A percentile compares a stretch with the other conserved stretches of the same genome.
These are phyloP conservation scores for Heterodera schachtii DNA, from an alignment of 1,140 invertebrate genomes.

Conservation along the genomic window DNA sequence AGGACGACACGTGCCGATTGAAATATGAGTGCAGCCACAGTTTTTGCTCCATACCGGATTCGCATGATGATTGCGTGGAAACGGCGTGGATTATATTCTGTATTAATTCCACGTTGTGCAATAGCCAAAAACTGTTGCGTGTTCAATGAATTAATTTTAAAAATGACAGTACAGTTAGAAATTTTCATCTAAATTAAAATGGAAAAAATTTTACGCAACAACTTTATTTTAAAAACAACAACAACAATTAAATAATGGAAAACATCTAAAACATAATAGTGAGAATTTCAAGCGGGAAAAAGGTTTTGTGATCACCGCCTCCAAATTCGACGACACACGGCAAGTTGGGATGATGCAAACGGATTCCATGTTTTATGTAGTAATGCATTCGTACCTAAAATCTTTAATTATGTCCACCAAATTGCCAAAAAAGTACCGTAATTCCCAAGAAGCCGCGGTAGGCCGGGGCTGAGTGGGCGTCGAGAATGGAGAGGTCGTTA, in stretches of 20 bases:
- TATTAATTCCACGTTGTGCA: too few relatives aligned
- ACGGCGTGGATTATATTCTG: too few relatives aligned
- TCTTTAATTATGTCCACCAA: too few relatives aligned
- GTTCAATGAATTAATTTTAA: neutral
- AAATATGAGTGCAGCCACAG: too few relatives aligned
- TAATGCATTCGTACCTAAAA: constrained; percentile 5
- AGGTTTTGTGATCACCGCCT: neutral
- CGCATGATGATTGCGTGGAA: too few relatives aligned
- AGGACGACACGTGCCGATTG: too few relatives aligned
- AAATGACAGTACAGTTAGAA: constrained; percentile 1
- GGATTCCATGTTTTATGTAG: constrained; percentile 1
- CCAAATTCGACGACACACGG: constrained; percentile 14
- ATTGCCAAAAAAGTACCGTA: neutral
- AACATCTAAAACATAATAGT: neutral
- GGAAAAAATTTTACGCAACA: too few relatives aligned
- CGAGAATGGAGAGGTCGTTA: neutral
- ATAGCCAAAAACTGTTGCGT: neutral
- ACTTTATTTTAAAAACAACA: too few relatives aligned
- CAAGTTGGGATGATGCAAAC: constrained; percentile 4
- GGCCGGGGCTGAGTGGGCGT: neutral
- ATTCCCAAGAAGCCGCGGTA: constrained; percentile 8
- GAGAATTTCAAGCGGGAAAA: neutral
- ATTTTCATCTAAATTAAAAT: neutral
- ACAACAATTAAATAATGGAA: neutral
- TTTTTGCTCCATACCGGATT: too few relatives aligned